A percentile compares a stretch with the other conserved stretches of the same genome.
These are phyloP conservation scores for Aythya baeri DNA, from an alignment of 2,113 vertebrate genomes.

Conservation along the genomic window DNA sequence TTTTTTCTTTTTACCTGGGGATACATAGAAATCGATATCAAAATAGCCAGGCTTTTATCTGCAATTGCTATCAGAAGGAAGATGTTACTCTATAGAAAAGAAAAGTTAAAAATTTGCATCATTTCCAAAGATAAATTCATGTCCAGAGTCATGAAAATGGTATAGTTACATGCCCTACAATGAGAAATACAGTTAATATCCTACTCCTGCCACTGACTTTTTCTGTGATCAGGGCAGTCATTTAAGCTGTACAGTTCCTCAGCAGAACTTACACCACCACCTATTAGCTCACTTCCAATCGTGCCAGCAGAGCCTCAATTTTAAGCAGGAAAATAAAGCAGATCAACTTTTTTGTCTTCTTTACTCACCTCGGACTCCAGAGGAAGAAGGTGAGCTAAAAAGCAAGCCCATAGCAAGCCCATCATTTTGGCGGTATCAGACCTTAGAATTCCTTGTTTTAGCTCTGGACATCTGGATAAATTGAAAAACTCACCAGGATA, in stretches of 20 bases:
- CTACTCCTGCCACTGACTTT: not conserved
- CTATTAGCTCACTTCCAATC: not conserved
- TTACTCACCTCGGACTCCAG: not conserved
- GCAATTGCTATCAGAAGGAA: not conserved
- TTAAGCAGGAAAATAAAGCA: not conserved
- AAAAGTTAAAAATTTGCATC: not conserved
- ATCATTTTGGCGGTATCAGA: not conserved
- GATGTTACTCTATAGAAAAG: not conserved
- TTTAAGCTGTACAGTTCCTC: fast-evolving
- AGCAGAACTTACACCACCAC: not conserved
- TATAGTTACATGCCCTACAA: not conserved
- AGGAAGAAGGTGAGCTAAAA: not conserved
- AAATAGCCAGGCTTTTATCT: not conserved
- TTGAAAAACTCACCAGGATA: not conserved
- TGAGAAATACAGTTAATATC: not conserved
- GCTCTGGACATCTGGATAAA: not conserved
- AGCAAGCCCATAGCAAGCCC: not conserved
- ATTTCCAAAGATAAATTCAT: not conserved
- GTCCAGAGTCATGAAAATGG: not conserved
- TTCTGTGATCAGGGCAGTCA: not conserved
- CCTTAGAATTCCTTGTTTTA: not conserved
- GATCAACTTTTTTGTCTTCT: not conserved
- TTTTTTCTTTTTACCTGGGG: not conserved
- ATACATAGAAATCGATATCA: not conserved
- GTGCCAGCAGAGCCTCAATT: not conserved